A percentile compares a stretch with the other conserved stretches of the same genome.
phyloP scores from a whole-genome alignment of 2,113 vertebrate genomes.

The Myocastor coypus region DNA sequence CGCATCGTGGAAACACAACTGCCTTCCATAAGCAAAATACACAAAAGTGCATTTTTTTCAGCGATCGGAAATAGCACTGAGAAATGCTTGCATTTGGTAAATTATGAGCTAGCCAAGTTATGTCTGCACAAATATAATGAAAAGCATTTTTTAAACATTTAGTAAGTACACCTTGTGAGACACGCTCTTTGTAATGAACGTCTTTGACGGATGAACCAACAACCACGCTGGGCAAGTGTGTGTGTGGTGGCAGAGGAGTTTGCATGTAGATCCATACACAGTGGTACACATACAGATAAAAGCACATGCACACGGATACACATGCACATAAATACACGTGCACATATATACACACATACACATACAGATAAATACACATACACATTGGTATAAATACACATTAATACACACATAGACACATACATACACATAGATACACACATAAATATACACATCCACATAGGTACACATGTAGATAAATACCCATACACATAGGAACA shows the following conservation, averaged over 20 bases:
- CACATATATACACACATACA: no score
- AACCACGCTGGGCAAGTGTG: slow-evolving; percentile 54
- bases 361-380: no score
- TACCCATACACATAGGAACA: not conserved
- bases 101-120: slow-evolving; percentile 83
- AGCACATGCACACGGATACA: not conserved
- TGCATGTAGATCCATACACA: no score
- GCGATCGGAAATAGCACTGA: slow-evolving; percentile 87
- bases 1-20: slow-evolving; percentile 86
- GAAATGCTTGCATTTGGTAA: slow-evolving; percentile 86
- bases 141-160: slow-evolving; percentile 70
- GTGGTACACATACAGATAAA: not conserved
- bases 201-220: slow-evolving; percentile 74
- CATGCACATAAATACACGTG: no score
- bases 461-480: no score
- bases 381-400: no score
- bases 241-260: not conserved
- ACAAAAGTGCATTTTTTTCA: slow-evolving; percentile 87
- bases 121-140: slow-evolving; percentile 83
- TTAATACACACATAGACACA: no score
- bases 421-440: no score
- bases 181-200: slow-evolving; percentile 75
- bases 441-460: no score
- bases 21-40: slow-evolving; percentile 89
- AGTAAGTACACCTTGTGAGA: slow-evolving; percentile 73